These are phyloP conservation scores for Zeugodacus cucurbitae DNA, from an alignment of 1,140 invertebrate species.

Conservation along the genomic window DNA sequence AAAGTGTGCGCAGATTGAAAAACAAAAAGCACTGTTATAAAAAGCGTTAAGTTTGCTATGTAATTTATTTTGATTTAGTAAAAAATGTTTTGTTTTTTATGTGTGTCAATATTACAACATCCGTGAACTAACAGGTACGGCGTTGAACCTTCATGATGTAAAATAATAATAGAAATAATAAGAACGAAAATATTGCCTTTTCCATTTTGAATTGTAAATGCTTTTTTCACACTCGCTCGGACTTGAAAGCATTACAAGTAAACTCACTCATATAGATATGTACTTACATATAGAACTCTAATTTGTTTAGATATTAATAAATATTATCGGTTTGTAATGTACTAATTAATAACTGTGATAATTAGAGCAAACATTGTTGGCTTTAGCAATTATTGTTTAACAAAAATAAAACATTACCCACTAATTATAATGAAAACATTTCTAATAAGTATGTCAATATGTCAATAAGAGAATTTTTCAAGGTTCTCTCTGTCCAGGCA, in stretches of 20 bases:
- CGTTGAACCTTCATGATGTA: neutral
- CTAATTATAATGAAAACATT: neutral
- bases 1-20: neutral
- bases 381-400: neutral
- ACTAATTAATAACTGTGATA: neutral
- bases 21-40: neutral
- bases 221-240: no score
- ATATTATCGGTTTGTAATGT: neutral
- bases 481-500: neutral
- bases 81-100: neutral
- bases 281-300: no score
- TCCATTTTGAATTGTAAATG: no score
- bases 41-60: neutral
- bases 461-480: neutral
- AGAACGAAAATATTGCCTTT: neutral
- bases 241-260: no score
- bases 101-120: neutral
- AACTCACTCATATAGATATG: no score
- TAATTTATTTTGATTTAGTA: neutral
- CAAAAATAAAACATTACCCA: neutral
- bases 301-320: no score
- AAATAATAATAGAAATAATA: neutral
- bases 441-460: slow-evolving; percentile 1
- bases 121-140: neutral
- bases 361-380: neutral